Evolutionary conservation across 2,797 vertebrate species (phyloP).

Genomic region (Anableps anableps): DNA sequence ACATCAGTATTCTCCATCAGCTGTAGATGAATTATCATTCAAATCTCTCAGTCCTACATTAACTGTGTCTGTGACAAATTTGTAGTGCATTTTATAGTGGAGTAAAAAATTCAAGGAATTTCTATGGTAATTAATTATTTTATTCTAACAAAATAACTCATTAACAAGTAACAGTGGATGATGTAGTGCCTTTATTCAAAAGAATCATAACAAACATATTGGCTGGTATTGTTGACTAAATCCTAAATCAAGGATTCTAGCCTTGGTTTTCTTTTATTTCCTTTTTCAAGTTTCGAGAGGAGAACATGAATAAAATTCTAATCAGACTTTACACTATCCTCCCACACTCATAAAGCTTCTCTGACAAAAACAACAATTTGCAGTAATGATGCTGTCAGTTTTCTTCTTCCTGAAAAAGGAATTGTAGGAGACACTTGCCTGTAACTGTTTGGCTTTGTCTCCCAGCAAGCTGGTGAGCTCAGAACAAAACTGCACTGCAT

Average conservation of each 20-base stretch:
- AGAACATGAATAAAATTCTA: constrained; percentile 7
- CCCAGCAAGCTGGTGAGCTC: constrained; percentile 14
- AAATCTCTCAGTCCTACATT: background rate
- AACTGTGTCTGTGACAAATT: background rate
- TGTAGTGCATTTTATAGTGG: background rate
- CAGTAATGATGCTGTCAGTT: constrained; percentile 32
- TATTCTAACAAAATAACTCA: background rate
- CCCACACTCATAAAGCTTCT: constrained; percentile 10
- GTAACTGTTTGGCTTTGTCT: constrained; percentile 42
- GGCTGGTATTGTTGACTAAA: background rate
- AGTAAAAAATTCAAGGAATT: background rate
- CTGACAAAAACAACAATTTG: constrained; percentile 25
- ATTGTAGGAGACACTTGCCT: constrained; percentile 16
- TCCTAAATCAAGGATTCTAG: background rate
- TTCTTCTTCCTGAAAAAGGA: constrained; percentile 25
- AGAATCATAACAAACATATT: background rate
- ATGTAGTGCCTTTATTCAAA: background rate
- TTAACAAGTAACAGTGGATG: background rate
- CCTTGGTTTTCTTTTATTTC: background rate
- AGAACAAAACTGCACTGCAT: constrained; percentile 13
- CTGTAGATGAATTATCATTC: background rate
- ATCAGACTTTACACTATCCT: constrained; percentile 17
- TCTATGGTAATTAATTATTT: background rate
- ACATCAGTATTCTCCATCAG: background rate
- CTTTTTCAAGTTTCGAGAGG: background rate